Evolutionary conservation across 2,113 vertebrate species (phyloP).

Genomic region (Chaetops frenatus): DNA sequence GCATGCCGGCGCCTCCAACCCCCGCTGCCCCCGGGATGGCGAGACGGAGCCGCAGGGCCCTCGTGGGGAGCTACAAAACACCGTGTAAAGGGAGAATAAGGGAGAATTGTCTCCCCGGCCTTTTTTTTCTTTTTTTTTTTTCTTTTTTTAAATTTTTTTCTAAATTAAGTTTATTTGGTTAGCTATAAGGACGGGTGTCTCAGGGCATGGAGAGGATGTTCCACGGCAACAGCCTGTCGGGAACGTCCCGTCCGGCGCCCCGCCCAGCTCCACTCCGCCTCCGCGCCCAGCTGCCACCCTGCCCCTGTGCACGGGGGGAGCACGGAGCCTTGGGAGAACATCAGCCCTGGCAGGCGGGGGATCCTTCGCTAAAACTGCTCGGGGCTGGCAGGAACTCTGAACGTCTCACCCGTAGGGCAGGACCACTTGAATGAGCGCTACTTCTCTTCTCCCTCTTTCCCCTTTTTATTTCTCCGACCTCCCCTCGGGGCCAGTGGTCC

Average conservation of each 20-base stretch:
- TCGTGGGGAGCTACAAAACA: not conserved
- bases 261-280: too few species aligned
- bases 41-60: not conserved
- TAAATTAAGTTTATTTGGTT: not conserved
- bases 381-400: not conserved
- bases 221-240: too few species aligned
- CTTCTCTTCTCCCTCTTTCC: not conserved
- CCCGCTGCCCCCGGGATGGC: not conserved
- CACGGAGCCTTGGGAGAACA: not conserved
- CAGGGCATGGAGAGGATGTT: not conserved
- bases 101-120: accelerated
- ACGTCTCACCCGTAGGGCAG: not conserved
- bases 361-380: not conserved
- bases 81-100: accelerated
- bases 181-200: not conserved
- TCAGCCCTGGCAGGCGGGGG: not conserved
- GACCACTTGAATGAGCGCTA: not conserved
- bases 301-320: not conserved
- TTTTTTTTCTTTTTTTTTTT: not conserved
- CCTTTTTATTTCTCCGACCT: accelerated
- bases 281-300: not conserved
- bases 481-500: too few species aligned
- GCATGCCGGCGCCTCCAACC: accelerated
- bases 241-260: accelerated
- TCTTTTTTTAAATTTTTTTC: not conserved